A percentile compares a stretch with the other conserved stretches of the same genome.
phyloP scores from a whole-genome alignment of 2,888 invertebrate species.

The Lacanobia oleracea region DNA sequence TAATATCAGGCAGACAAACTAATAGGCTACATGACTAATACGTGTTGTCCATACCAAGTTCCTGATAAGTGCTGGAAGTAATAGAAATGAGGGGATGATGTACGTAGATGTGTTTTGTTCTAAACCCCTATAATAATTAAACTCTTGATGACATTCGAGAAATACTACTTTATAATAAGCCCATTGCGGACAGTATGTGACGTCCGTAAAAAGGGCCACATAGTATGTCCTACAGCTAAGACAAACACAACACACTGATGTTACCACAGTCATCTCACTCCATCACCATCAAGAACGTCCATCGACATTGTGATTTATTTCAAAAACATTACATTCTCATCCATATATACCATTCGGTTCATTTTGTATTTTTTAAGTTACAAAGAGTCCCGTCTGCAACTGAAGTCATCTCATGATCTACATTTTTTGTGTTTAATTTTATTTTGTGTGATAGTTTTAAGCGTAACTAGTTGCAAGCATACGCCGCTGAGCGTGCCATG shows the following conservation, averaged over 20 bases:
- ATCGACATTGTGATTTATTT: slow-evolving; percentile 66
- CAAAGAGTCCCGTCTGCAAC: slow-evolving; percentile 73
- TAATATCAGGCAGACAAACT: slow-evolving; percentile 63
- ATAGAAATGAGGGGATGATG: slow-evolving; percentile 53
- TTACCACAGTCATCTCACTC: slow-evolving; percentile 79
- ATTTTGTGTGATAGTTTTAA: slow-evolving; percentile 84
- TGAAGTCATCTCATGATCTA: slow-evolving; percentile 84
- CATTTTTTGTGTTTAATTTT: slow-evolving; percentile 83
- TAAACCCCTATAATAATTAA: slow-evolving; percentile 46
- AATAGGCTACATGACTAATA: slow-evolving; percentile 64
- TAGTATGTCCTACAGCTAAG: slow-evolving; percentile 71
- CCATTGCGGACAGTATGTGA: slow-evolving; percentile 51
- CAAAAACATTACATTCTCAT: slow-evolving; percentile 68
- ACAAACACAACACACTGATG: slow-evolving; percentile 86
- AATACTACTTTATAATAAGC: slow-evolving; percentile 57
- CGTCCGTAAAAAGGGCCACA: slow-evolving; percentile 52
- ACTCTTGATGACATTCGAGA: slow-evolving; percentile 37
- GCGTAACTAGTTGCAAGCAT: slow-evolving; percentile 80
- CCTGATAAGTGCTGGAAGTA: slow-evolving; percentile 46
- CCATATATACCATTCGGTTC: slow-evolving; percentile 71
- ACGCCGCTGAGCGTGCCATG: slow-evolving; percentile 67
- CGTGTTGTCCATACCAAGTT: slow-evolving; percentile 50
- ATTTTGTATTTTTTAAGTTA: slow-evolving; percentile 76
- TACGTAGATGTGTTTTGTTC: slow-evolving; percentile 66
- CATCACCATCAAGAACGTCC: slow-evolving; percentile 67